These are phyloP conservation scores for Styela clava DNA, from an alignment of 23 tunicate genomes.

Conservation along the genomic window DNA sequence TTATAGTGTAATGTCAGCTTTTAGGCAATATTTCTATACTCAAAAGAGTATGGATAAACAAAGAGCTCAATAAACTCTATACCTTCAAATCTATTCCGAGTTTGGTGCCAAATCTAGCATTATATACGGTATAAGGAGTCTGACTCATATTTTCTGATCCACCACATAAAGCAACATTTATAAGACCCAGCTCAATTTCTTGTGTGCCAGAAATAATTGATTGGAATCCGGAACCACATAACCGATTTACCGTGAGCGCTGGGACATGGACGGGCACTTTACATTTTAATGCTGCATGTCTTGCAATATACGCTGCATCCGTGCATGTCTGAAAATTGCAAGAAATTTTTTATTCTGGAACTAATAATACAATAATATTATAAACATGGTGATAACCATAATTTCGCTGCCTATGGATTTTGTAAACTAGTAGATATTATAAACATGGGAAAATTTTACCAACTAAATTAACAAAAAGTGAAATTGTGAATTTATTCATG, in stretches of 20 bases:
- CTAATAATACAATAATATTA: too few relatives aligned
- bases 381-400: too few relatives aligned
- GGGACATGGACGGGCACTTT: conserved; percentile 78
- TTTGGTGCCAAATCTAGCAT: conserved; percentile 91
- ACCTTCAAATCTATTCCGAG: conserved; percentile 92
- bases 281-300: conserved; percentile 84
- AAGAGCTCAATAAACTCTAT: too few relatives aligned
- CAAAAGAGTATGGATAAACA: too few relatives aligned
- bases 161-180: conserved; percentile 84
- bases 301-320: conserved; percentile 98
- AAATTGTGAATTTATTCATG: too few relatives aligned
- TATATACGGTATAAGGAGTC: conserved; percentile 74
- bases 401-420: too few relatives aligned
- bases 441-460: too few relatives aligned
- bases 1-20: too few relatives aligned
- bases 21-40: too few relatives aligned
- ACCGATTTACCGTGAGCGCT: conserved; percentile 88
- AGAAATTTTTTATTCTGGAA: too few relatives aligned
- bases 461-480: too few relatives aligned
- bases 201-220: conserved; percentile 76
- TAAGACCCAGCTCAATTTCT: conserved; percentile 92
- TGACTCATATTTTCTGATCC: conserved; percentile 99
- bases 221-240: conserved; percentile 99
- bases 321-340: conserved; percentile 70
- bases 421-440: too few relatives aligned